Conservation (phyloP, 2,888 invertebrate species). For the Phengaris alcon region DNA sequence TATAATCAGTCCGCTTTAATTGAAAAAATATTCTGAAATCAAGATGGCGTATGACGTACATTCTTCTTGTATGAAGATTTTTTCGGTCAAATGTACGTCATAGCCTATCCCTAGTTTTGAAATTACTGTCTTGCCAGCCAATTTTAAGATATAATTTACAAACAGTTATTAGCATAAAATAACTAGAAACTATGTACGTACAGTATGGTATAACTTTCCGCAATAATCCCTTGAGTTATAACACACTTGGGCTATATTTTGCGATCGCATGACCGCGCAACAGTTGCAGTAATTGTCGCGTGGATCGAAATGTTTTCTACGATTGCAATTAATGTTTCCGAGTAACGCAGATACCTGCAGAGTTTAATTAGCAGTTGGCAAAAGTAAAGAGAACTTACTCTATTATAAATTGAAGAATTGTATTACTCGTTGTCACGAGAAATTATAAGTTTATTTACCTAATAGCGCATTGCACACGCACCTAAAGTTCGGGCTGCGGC, state of each 20-base stretch:
- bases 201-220: not conserved
- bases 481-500: too few species aligned
- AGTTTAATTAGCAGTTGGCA: conserved; percentile 22
- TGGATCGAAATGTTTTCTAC: conserved; percentile 28
- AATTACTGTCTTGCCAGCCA: too few species aligned
- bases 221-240: not conserved
- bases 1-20: too few species aligned
- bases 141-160: not conserved
- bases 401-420: not conserved
- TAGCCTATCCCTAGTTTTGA: too few species aligned
- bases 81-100: too few species aligned
- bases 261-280: conserved; percentile 28
- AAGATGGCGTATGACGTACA: too few species aligned
- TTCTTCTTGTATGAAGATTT: too few species aligned
- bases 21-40: too few species aligned
- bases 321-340: conserved; percentile 29
- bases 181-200: not conserved
- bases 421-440: conserved; percentile 3
- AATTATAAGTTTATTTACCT: not conserved
- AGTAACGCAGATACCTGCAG: conserved; percentile 30
- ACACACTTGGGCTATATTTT: conserved; percentile 16
- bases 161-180: not conserved
- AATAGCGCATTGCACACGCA: too few species aligned
- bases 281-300: conserved; percentile 28
- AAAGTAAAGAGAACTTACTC: not conserved